Evolutionary conservation across 2,797 vertebrate genomes (phyloP).

Genomic region (Capromys pilorides): DNA sequence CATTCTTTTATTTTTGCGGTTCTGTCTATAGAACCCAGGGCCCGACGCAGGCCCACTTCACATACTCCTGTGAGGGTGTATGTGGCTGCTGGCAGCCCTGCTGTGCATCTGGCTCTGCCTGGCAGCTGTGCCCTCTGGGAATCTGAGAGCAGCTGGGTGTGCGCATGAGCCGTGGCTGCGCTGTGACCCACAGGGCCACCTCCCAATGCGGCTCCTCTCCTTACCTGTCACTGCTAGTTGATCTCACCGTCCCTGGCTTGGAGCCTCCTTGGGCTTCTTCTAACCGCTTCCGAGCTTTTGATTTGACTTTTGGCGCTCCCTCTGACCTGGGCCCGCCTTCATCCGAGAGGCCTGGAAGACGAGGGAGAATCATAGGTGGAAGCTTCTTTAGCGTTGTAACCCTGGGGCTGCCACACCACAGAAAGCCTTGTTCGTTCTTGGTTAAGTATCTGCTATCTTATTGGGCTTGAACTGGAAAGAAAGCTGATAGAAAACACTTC

Average conservation of each 20-base stretch:
- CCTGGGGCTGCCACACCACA: not conserved
- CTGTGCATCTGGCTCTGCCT: not conserved
- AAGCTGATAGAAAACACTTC: not conserved
- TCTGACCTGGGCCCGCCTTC: conserved; percentile 91
- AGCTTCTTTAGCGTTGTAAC: not conserved
- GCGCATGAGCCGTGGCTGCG: not conserved
- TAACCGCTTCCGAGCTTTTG: conserved; percentile 88
- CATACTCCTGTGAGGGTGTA: not conserved
- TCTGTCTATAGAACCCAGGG: not conserved
- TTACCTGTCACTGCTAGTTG: conserved; percentile 95
- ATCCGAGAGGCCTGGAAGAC: conserved; percentile 91
- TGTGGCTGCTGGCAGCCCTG: not conserved
- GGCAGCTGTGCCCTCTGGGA: not conserved
- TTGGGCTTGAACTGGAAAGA: not conserved
- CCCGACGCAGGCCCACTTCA: not conserved
- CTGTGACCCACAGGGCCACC: not conserved
- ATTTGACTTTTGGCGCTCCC: conserved; percentile 90
- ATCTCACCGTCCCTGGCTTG: conserved; percentile 88
- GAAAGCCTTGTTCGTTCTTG: not conserved
- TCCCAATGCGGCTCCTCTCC: not conserved
- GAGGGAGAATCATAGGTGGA: conserved; percentile 66
- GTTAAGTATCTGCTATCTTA: not conserved
- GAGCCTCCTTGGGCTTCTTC: conserved; percentile 91
- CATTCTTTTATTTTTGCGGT: not conserved
- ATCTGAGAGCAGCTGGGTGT: not conserved